phyloP scores from a whole-genome alignment of 2,888 invertebrate species.

The Apamea monoglypha region DNA sequence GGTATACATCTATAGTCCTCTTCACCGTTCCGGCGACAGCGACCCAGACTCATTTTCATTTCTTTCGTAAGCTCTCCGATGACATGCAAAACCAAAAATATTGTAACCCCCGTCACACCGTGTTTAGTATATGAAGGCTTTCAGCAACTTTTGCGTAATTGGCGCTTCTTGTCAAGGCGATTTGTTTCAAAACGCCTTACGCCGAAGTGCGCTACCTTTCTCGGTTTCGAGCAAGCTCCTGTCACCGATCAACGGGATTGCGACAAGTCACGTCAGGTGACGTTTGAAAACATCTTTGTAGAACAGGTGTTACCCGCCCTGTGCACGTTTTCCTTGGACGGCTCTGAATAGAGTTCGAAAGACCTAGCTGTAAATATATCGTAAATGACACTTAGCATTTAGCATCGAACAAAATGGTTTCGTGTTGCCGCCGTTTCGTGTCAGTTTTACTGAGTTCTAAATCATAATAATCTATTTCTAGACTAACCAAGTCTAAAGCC shows the following conservation, averaged over 20 bases:
- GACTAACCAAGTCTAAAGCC: neutral
- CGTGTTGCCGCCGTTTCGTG: slow-evolving; percentile 3
- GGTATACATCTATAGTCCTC: too few relatives aligned
- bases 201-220: neutral
- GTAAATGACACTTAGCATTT: neutral
- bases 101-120: too few relatives aligned
- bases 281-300: neutral
- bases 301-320: neutral
- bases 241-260: too few relatives aligned
- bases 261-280: too few relatives aligned
- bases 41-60: neutral
- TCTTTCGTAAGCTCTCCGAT: too few relatives aligned
- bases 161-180: too few relatives aligned
- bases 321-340: neutral
- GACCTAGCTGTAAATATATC: neutral
- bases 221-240: too few relatives aligned
- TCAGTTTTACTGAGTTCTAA: neutral
- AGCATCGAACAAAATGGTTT: neutral
- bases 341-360: neutral
- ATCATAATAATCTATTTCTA: slow-evolving; percentile 15
- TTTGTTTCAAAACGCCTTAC: too few relatives aligned
- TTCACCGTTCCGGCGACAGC: neutral
- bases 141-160: too few relatives aligned
- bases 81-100: neutral
- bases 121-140: too few relatives aligned